Evolutionary conservation across 2,113 vertebrate species (phyloP), one percentile per base, ranked within the genome.

Genomic region (Neodon shergylaensis): DNA sequence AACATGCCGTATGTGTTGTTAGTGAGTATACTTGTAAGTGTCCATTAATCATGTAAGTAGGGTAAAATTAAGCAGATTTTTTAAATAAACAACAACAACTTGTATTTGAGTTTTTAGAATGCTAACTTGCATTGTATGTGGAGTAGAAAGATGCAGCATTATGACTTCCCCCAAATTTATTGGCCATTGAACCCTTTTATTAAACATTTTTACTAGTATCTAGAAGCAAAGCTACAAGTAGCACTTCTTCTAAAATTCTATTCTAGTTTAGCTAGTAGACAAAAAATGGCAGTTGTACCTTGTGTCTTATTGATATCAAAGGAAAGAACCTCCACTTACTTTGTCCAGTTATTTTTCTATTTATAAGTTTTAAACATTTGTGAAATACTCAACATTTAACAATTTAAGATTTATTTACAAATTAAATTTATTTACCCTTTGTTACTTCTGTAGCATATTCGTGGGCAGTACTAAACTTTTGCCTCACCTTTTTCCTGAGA

Each of bases 331-430:
- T 76, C 63, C 88, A 58, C 70, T 88, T 76, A n/a, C 39, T 44
- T 85, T 66, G 39, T 85, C 28, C 61, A 66, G 42, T 78, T 92
- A 76, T 83, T 90, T 96, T 88, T 16, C 10, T 85, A 39, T 91
- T 93, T 95, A 47, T 65, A 82, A 72, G 70, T 68, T 70, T 88
- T 49, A 96, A 96, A 65, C 26, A 85, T 49, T 84, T 90, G 52
- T 94, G 44, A 92, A 52, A 70, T 81, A 91, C 28, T 92, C 76
- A 91, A 14, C 14, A 63, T 82, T 82, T 91, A 92, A 92, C 42
- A 58, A 58, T 58, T 58, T 58, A 58, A 19, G 54, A 58, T 58
- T 58, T 58, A 58, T 58, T 58, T 58, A 58, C 54, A 58, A 58
- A 58, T 58, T 58, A 58, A 58, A 58, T 58, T 82, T 95, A 66